Evolutionary conservation across 2,888 invertebrate species (phyloP), one percentile per base, ranked within the genome.

Genomic region (Sepiola atlantica): DNA sequence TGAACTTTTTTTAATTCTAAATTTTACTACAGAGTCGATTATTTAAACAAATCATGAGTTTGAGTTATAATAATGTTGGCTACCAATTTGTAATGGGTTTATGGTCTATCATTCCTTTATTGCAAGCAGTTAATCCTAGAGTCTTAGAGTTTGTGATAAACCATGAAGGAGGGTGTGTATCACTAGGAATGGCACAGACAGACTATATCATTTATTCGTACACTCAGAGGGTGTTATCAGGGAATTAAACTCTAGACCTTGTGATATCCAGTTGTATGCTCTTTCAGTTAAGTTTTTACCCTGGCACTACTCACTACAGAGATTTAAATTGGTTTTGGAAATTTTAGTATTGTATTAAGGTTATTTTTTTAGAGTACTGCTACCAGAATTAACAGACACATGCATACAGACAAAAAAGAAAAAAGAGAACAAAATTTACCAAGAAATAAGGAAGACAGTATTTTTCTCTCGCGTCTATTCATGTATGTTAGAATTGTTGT

Each of bases 391-490:
- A 77, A 77, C 32, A n/a, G 32, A 61, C 61, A 77, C n/a, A 77
- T n/a, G 16, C 77, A 77, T 77, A 32, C 77, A 77, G n/a, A 77
- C 77, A 77, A 77, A n/a, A 77, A 77, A n/a, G 32, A 28, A 61
- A 32, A 12, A 77, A 32, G 32, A 32, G 77, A 92, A 92, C 92
- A 92, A 55, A 55, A 92, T 55, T 92, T 55, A 92, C 92, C 92
- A 55, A 92, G 45, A 55, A 92, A 92, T 45, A 92, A 92, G 92
- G 92, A 92, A 92, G 92, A 92, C 92, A 92, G 55, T 16, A 55
- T 92, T 55, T 55, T 92, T 92, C n/a, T 92, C 54, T 92, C 92
- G 54, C 92, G 32, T n/a, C 14, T 77, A 77, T 77, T 77, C 77
- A 77, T 77, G 77, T n/a, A 77, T 77, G 77, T 77, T n/a, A 77